Percentiles rank a stretch among this genome's conserved stretches.
phyloP scores from a whole-genome alignment of 1,140 invertebrate species.

The Conus betulinus region DNA sequence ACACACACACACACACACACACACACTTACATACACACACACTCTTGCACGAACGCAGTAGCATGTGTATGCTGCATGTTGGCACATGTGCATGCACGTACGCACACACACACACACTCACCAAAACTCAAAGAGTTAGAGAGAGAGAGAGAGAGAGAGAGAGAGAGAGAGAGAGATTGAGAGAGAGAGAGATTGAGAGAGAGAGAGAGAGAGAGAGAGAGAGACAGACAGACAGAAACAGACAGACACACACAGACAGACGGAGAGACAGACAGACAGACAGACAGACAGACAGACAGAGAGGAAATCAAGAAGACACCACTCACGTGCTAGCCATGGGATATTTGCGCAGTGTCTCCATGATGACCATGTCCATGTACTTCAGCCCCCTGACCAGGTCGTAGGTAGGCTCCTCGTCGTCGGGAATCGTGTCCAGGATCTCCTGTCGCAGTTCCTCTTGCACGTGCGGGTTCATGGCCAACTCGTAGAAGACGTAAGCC shows the following conservation, averaged over 20 bases:
- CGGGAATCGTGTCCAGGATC: slow-evolving; percentile 51
- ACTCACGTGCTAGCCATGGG: slow-evolving; percentile 69
- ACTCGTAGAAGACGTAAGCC: slow-evolving; percentile 75
- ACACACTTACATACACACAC: too few species aligned
- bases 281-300: background rate
- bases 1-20: too few species aligned
- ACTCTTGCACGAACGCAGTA: too few species aligned
- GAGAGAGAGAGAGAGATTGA: background rate
- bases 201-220: background rate
- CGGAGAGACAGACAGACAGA: background rate
- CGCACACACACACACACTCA: too few species aligned
- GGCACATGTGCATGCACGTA: too few species aligned
- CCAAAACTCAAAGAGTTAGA: background rate
- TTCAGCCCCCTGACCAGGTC: slow-evolving; percentile 61
- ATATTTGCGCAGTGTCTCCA: slow-evolving; percentile 68
- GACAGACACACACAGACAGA: background rate
- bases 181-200: background rate
- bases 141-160: background rate
- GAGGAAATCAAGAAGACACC: background rate
- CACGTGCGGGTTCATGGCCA: slow-evolving; percentile 76
- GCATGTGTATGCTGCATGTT: too few species aligned
- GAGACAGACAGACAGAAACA: background rate
- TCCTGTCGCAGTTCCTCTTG: slow-evolving; percentile 76
- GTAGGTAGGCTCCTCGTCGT: slow-evolving; percentile 44
- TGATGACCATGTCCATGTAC: slow-evolving; percentile 69